Evolutionary conservation across 2,888 invertebrate species (phyloP).

Genomic region (Philhelius pedissequus): DNA sequence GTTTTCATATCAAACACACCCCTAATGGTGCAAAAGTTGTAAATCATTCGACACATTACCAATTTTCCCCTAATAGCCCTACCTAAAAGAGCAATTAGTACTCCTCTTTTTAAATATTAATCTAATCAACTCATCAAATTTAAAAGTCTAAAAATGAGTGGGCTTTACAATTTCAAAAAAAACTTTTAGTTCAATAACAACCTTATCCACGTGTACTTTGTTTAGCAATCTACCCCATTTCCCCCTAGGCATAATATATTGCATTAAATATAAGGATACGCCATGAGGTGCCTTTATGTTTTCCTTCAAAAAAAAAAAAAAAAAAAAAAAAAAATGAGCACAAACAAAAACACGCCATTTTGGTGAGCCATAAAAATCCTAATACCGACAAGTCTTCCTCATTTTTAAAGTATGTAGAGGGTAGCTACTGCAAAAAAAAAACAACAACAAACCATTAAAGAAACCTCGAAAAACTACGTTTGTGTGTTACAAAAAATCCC

Average conservation of each 20-base stretch:
- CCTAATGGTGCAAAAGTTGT: neutral
- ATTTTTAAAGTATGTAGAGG: neutral
- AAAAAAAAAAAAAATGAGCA: neutral
- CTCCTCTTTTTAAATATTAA: neutral
- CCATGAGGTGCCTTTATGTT: neutral
- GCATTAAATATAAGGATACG: neutral
- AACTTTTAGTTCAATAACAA: neutral
- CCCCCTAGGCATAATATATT: slow-evolving; percentile 8
- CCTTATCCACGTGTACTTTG: neutral
- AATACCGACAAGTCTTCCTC: slow-evolving; percentile 30
- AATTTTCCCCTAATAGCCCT: neutral
- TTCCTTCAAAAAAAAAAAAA: neutral
- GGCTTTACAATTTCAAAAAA: neutral
- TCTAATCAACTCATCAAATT: neutral
- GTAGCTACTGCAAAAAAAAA: neutral
- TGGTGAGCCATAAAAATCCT: slow-evolving; percentile 46
- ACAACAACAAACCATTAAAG: neutral
- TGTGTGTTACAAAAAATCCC: neutral
- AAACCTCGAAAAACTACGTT: neutral
- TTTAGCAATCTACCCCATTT: neutral
- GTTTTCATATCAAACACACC: neutral
- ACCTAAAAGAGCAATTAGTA: neutral
- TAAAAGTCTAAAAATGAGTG: neutral
- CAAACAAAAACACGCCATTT: slow-evolving; percentile 53
- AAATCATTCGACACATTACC: neutral